phyloP scores from a whole-genome alignment of 2,113 vertebrate genomes.

The Steatornis caripensis region DNA sequence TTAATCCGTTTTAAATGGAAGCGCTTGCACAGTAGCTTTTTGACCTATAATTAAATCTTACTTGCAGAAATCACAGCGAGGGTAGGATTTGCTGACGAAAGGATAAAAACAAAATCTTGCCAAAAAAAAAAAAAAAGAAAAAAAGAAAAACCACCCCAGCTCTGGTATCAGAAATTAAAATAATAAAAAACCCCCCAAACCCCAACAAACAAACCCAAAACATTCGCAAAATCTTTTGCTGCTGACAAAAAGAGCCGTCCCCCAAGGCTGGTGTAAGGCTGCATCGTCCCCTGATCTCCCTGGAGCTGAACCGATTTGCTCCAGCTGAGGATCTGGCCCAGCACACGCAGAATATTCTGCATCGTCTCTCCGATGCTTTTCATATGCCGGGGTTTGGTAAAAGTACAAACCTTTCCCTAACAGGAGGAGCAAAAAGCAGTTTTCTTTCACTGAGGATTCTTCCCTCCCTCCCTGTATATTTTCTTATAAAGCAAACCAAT shows the following conservation, averaged over 20 bases:
- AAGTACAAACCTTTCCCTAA: not conserved
- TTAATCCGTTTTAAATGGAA: conserved; percentile 45
- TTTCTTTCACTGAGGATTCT: not conserved
- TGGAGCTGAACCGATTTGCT: not conserved
- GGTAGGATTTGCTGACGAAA: conserved; percentile 22
- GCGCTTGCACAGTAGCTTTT: conserved; percentile 30
- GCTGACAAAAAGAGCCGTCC: not conserved
- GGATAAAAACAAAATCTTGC: not conserved
- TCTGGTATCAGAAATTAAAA: not conserved
- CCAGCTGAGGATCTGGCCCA: not conserved
- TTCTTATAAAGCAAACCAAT: not conserved
- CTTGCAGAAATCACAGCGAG: conserved; percentile 33
- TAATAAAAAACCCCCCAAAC: too few relatives aligned
- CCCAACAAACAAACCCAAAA: too few relatives aligned
- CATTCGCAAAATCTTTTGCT: not conserved
- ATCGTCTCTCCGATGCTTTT: not conserved
- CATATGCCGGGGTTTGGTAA: not conserved
- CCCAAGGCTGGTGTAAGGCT: not conserved
- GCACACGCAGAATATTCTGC: not conserved
- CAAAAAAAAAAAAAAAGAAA: not conserved
- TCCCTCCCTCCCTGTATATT: not conserved
- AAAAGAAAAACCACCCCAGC: not conserved
- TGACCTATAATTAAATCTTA: conserved; percentile 47
- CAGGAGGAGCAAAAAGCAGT: not conserved
- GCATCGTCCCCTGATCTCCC: not conserved